These are phyloP conservation scores for Dasypolia templi DNA, from an alignment of 2,888 invertebrate species.

Conservation along the genomic window DNA sequence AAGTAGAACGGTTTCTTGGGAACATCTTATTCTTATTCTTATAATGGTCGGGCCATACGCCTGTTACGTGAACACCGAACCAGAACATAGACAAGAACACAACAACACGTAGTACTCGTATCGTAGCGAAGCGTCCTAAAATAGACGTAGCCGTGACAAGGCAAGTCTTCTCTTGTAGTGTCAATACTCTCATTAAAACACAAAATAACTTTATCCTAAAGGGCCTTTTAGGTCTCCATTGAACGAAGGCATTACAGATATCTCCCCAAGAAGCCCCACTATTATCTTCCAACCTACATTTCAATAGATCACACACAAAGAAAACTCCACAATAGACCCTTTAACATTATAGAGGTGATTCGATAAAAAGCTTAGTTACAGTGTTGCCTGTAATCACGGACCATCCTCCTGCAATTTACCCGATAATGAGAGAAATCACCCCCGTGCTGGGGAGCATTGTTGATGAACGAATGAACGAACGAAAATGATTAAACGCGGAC, in stretches of 20 bases:
- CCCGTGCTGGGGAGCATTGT: constrained; percentile 54
- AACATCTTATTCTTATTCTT: too few species aligned
- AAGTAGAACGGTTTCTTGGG: too few species aligned
- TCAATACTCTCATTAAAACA: neutral
- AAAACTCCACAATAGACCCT: constrained; percentile 23
- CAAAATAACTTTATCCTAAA: neutral
- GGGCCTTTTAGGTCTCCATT: neutral
- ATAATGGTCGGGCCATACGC: too few species aligned
- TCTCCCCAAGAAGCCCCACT: constrained; percentile 2
- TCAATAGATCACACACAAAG: constrained; percentile 33
- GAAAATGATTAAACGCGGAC: constrained; percentile 63
- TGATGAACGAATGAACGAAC: constrained; percentile 52
- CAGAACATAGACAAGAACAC: too few species aligned
- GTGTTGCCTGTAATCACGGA: constrained; percentile 65
- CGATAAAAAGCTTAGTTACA: constrained; percentile 68
- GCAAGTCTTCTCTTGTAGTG: neutral
- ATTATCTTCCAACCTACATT: constrained; percentile 26
- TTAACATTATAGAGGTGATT: constrained; percentile 46
- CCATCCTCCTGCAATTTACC: constrained; percentile 62
- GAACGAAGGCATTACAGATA: constrained; percentile 1
- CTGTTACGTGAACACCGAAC: too few species aligned
- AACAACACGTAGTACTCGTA: too few species aligned
- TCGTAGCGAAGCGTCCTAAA: too few species aligned
- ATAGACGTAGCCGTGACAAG: too few species aligned
- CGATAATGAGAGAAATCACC: constrained; percentile 67